Base-by-base conservation (phyloP, 2,888 invertebrate genomes). In the Asteroscopus sphinx region DNA sequence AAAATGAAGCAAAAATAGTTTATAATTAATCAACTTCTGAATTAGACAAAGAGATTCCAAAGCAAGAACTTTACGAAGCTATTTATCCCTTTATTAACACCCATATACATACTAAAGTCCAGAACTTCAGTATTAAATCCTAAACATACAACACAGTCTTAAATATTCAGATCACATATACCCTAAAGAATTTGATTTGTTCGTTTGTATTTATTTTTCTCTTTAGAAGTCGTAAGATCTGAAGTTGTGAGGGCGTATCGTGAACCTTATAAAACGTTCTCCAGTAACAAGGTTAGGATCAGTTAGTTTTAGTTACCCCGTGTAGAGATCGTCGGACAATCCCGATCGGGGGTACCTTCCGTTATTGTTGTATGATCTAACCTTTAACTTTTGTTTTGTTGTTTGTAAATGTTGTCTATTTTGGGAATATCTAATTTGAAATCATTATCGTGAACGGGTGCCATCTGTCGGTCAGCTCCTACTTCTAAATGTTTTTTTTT, bases 141-240 rank as follows among this genome's bases (percentile, higher is more conserved):
- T 52, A 35, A 49, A 16, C 48, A 71, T 42, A 71, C 61, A 74
- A 26, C 35, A 47, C 26, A 51, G 36, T 15, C 42, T 76, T 48
- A 54, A 74, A 73, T 68, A 81, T 83, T 84, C 81, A 59, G 61
- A 61, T 73, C 80, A 73, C 74, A 68, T 67, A 40, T 15, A 66
- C 77, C 68, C 68, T 64, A 66, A 61, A 67, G 71, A 78, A 84
- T 86, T 82, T 81, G 82, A 85, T 86, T 86, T 81, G 78, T 75
- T 76, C 75, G 72, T 73, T 74, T 73, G 75, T 75, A 72, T 76
- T 74, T 73, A 71, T 71, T 67, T 70, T 70, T 46, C 52, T 60
- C 55, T 68, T 68, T 61, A 58, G 26, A 67, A 59, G 57, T 66
- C 40, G 37, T 62, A 40, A 65, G 70, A 40, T 44, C 46, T 17